Percentiles rank a stretch among this genome's conserved stretches.
Conservation (phyloP, 2,888 invertebrate genomes). For the Sicus ferrugineus region DNA sequence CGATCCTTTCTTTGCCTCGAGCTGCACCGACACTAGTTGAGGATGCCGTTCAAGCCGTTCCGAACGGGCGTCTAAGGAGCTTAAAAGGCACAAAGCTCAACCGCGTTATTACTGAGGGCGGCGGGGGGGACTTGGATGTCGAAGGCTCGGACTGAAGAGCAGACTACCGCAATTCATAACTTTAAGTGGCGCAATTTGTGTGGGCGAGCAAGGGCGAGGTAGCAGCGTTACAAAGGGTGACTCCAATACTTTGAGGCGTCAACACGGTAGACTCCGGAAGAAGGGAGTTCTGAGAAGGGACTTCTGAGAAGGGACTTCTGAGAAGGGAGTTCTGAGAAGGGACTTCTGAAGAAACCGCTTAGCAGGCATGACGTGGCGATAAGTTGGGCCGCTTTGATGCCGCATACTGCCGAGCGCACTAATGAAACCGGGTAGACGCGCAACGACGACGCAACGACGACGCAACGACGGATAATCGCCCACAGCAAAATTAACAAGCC, state of each 20-base stretch:
- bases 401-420: constrained; percentile 60
- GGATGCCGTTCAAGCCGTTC: background rate
- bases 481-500: background rate
- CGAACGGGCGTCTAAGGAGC: constrained; percentile 4
- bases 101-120: background rate
- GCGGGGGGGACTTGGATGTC: too few relatives aligned
- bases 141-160: too few relatives aligned
- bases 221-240: too few relatives aligned
- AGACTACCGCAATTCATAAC: background rate
- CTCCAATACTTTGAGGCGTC: constrained; percentile 2
- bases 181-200: background rate
- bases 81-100: constrained; percentile 22
- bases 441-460: background rate
- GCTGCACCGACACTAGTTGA: too few relatives aligned
- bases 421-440: too few relatives aligned
- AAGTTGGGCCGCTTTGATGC: constrained; percentile 56
- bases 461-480: constrained; percentile 28
- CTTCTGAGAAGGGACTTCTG: background rate
- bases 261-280: background rate
- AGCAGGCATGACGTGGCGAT: background rate
- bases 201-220: too few relatives aligned
- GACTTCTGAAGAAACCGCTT: background rate
- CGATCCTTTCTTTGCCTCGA: too few relatives aligned
- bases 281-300: background rate
- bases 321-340: background rate